phyloP scores from a whole-genome alignment of 2,797 vertebrate species.

The Catharus ustulatus region DNA sequence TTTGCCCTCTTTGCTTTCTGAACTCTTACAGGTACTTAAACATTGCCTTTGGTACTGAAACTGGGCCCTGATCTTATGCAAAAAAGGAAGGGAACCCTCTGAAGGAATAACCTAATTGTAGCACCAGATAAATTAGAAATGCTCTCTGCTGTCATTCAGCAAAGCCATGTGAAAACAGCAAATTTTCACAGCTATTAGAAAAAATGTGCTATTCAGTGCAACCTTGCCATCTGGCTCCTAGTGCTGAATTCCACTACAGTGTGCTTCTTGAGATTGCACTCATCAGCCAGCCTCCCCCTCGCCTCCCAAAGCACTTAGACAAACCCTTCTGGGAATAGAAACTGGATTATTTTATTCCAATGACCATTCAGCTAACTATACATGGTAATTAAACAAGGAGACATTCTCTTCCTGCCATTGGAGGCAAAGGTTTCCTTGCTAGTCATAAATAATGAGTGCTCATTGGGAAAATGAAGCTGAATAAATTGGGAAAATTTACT shows the following conservation, averaged over 20 bases:
- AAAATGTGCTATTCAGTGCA: slow-evolving; percentile 64
- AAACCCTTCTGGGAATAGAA: slow-evolving; percentile 77
- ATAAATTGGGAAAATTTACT: slow-evolving; percentile 23
- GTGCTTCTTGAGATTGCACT: slow-evolving; percentile 67
- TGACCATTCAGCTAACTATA: slow-evolving; percentile 70
- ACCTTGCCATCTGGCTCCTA: slow-evolving; percentile 73
- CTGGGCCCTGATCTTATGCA: not conserved
- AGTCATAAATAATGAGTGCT: slow-evolving; percentile 67
- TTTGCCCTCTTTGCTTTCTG: slow-evolving; percentile 17
- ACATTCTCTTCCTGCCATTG: slow-evolving; percentile 66
- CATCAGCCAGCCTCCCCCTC: slow-evolving; percentile 68
- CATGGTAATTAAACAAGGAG: slow-evolving; percentile 74
- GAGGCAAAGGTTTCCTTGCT: slow-evolving; percentile 73
- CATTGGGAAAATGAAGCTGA: slow-evolving; percentile 50
- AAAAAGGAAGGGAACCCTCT: slow-evolving; percentile 48
- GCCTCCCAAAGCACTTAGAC: slow-evolving; percentile 66
- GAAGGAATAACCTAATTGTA: slow-evolving; percentile 44
- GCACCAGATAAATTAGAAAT: slow-evolving; percentile 58
- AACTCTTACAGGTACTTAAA: slow-evolving; percentile 16
- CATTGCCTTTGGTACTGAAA: slow-evolving; percentile 9
- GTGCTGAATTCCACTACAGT: slow-evolving; percentile 54
- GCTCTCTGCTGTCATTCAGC: slow-evolving; percentile 63
- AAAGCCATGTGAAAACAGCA: slow-evolving; percentile 65
- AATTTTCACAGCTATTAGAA: slow-evolving; percentile 75
- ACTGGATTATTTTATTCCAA: slow-evolving; percentile 74